Conservation (phyloP, 1,140 invertebrate genomes). For the Papilio dardanus region DNA sequence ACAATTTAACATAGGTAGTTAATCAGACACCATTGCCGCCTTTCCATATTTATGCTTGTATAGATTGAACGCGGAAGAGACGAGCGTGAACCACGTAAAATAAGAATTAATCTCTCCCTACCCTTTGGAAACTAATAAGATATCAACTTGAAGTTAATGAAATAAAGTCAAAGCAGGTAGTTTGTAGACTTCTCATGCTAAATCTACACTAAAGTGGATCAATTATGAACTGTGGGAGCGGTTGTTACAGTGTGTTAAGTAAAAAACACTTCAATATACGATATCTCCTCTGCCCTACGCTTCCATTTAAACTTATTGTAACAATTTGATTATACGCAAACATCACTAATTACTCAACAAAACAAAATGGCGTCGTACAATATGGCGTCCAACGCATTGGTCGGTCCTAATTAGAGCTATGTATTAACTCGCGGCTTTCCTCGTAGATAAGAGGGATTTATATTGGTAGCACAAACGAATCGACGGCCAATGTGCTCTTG, state of each 20-base stretch:
- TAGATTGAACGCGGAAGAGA: too few species aligned
- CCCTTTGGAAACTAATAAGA: too few species aligned
- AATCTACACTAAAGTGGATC: too few species aligned
- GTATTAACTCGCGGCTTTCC: conserved; percentile 68
- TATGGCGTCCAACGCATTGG: conserved; percentile 32
- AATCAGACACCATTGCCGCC: neutral
- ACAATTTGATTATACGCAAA: neutral
- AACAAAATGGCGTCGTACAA: conserved; percentile 38
- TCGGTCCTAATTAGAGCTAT: conserved; percentile 54
- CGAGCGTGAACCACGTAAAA: too few species aligned
- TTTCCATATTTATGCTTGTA: too few species aligned
- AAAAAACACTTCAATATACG: neutral
- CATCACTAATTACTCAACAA: conserved; percentile 38
- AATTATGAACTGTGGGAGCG: too few species aligned
- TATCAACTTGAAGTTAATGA: neutral
- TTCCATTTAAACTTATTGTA: neutral
- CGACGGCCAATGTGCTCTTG: conserved; percentile 38
- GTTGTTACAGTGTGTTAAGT: too few species aligned
- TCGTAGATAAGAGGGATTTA: conserved; percentile 69
- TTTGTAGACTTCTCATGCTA: too few species aligned
- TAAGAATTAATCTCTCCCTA: too few species aligned
- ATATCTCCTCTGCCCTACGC: too few species aligned
- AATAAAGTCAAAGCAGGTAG: too few species aligned
- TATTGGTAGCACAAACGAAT: conserved; percentile 35
- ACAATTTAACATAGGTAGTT: neutral